Conservation (phyloP, 2,888 invertebrate species). For the Cryptophagus acutangulus region DNA sequence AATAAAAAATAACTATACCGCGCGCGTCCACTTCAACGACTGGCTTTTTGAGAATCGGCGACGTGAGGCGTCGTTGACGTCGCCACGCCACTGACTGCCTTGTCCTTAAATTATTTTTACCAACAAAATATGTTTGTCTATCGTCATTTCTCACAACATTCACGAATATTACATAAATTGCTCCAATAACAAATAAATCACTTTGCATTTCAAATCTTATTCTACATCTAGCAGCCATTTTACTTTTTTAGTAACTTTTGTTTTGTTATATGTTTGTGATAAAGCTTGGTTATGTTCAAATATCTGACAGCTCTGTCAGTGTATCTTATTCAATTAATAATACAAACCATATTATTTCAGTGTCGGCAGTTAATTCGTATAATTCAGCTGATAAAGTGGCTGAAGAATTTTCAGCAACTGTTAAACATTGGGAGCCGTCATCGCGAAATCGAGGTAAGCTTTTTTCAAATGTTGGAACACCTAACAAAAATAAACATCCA, state of each 20-base stretch:
- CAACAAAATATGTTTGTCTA: conserved; percentile 11
- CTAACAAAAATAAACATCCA: conserved; percentile 32
- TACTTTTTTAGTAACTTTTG: background rate
- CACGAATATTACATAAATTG: background rate
- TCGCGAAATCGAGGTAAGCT: conserved; percentile 43
- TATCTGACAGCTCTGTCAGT: too few relatives aligned
- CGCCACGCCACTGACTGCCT: conserved; percentile 17
- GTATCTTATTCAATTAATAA: too few relatives aligned
- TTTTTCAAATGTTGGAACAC: conserved; percentile 33
- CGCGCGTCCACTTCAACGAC: conserved; percentile 39
- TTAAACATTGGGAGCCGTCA: conserved; percentile 42
- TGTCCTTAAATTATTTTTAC: conserved; percentile 40
- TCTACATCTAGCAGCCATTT: background rate
- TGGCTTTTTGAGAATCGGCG: conserved; percentile 26
- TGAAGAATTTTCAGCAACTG: conserved; percentile 33
- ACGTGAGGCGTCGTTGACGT: conserved; percentile 28
- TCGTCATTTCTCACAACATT: background rate
- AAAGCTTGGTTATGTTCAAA: too few relatives aligned
- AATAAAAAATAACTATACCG: conserved; percentile 7
- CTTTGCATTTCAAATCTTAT: background rate
- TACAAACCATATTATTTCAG: conserved; percentile 45
- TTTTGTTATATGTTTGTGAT: too few relatives aligned
- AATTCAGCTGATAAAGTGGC: conserved; percentile 40
- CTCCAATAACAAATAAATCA: too few relatives aligned
- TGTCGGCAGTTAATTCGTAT: conserved; percentile 37